Base-by-base conservation (phyloP, 2,797 vertebrate genomes). In the Saxicola maurus region DNA sequence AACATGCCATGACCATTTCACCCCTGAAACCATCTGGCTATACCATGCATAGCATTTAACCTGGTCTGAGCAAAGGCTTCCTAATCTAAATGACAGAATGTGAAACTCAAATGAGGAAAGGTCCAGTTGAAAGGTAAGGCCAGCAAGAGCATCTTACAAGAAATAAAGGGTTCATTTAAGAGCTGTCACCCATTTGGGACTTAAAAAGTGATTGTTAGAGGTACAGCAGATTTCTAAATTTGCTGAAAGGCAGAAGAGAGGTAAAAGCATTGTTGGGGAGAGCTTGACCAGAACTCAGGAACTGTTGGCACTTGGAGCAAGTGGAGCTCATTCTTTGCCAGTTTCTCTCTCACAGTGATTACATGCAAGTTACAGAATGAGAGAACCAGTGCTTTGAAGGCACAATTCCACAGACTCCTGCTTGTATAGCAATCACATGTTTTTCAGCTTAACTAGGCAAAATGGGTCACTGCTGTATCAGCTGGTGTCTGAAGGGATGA, bases 381-480 rank as follows among this genome's bases (percentile, higher is more conserved):
- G 56, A 86, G 55, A 69, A 68, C 38, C 66, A 38, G 68, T 75
- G 76, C 73, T 88, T 62, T 75, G 72, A 59, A 89, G 66, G 43
- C 69, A 35, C 59, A 53, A 2, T 84, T 57, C 38, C 72, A 71
- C 37, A 79, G 72, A 45, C 52, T 62, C 38, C 45, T 87, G 45
- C 77, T 43, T 90, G 49, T 56, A 14, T 19, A 64, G 91, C 79
- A 80, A 24, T 72, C 83, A 42, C 40, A 51, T 72, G 73, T 85
- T 90, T 89, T 90, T 76, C 89, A 91, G 91, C 89, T 89, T 89
- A 91, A 94, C 82, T 55, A 80, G 76, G 79, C 93, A 92, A 94
- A 95, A 90, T 91, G 85, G 93, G 94, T 95, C 93, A 94, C 51
- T 87, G 82, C 91, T 92, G 42, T 62, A 89, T 95, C 82, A 95